Evolutionary conservation across 1,140 invertebrate genomes (phyloP), one percentile per base, ranked within the genome.

Genomic region (Drosophila triauraria): DNA sequence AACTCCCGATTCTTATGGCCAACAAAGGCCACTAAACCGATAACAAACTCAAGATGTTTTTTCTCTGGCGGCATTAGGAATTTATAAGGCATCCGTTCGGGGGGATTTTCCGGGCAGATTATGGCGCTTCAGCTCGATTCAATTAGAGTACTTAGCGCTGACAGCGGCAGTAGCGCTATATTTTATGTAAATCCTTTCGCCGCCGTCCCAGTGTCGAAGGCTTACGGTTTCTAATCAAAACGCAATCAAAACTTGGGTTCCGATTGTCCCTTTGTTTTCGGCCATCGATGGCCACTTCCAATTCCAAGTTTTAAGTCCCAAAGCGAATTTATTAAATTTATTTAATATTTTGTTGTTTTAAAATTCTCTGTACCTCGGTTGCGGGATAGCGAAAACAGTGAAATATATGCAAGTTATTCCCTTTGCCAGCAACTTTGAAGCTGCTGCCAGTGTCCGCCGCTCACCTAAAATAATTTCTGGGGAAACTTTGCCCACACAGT

Each of bases 241-340:
- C 44, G 30, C 69, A 88, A 75, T 84, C 77, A 68, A 90, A 84
- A 64, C 42, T 53, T 56, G 53, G 53, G 57, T 59, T 80, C 27
- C 13, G 32, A 6, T 10, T 17, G 35, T 57, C 6, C 35, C 17
- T 25, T 27, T 10, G 23, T 59, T 20, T 25, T n/a, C 40, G 40
- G 17, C 38, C 65, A 48, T 78, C 62, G 47, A 61, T 67, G 71
- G 67, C 47, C 69, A 69, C 62, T 90, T 62, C 27, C 85, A 88
- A 90, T 85, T 90, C 56, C 48, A 85, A 90, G 65, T 88, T 85
- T 74, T 65, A 67, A 90, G 74, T 76, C 81, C 75, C 81, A 47
- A 53, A 72, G 63, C 67, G 68, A 85, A 72, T 78, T 80, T 75
- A 78, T 74, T 74, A 59, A 84, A 84, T 78, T 67, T 71, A 54